Conservation (phyloP, 1,140 invertebrate species). For the Drosophila dunni region DNA sequence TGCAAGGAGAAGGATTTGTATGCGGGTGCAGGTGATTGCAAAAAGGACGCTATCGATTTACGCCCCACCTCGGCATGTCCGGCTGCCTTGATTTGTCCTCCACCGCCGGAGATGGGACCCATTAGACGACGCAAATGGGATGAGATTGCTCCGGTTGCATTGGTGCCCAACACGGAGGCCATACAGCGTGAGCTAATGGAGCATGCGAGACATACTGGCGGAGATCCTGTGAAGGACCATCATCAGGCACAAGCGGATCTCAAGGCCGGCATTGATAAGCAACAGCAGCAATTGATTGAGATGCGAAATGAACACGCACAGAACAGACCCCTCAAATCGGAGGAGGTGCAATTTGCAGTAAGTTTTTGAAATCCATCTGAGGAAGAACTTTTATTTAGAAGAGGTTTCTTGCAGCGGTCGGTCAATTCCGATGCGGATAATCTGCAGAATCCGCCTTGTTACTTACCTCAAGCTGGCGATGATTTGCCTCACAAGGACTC, state of each 20-base stretch:
- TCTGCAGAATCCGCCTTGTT: slow-evolving; percentile 83
- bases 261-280: slow-evolving; percentile 54
- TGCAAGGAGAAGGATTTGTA: slow-evolving; percentile 48
- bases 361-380: slow-evolving; percentile 13
- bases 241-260: slow-evolving; percentile 43
- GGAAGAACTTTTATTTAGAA: neutral
- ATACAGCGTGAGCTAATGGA: slow-evolving; percentile 43
- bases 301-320: slow-evolving; percentile 53
- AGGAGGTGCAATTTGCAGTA: slow-evolving; percentile 64
- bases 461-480: slow-evolving; percentile 86
- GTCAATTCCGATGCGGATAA: slow-evolving; percentile 72
- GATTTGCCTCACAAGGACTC: slow-evolving; percentile 84
- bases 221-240: slow-evolving; percentile 39
- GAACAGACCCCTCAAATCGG: slow-evolving; percentile 22
- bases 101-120: slow-evolving; percentile 40
- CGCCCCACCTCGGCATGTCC: slow-evolving; percentile 55
- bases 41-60: slow-evolving; percentile 41
- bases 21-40: slow-evolving; percentile 31
- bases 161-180: slow-evolving; percentile 45
- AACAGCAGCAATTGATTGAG: slow-evolving; percentile 59
- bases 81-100: slow-evolving; percentile 59
- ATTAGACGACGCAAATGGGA: slow-evolving; percentile 29
- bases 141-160: slow-evolving; percentile 31
- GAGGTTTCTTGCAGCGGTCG: slow-evolving; percentile 36
- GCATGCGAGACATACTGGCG: slow-evolving; percentile 31